Evolutionary conservation across 2,888 invertebrate genomes (phyloP).

Genomic region (Sisyra terminalis): DNA sequence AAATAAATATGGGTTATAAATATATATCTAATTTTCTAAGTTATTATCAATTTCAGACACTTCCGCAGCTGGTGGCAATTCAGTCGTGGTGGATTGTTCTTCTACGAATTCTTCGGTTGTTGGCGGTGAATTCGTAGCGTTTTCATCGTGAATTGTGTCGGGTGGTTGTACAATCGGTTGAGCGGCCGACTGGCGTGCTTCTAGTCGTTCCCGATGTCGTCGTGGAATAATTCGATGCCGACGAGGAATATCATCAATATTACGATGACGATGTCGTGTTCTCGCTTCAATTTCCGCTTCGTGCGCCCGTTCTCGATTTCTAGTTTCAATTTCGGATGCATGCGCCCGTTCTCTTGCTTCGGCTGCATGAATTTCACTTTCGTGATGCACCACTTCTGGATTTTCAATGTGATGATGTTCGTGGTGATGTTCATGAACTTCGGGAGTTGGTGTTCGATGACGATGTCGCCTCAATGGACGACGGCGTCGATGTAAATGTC

Average conservation of each 20-base stretch:
- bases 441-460: too few relatives aligned
- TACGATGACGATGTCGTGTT: too few relatives aligned
- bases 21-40: background rate
- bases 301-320: background rate
- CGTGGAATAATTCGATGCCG: background rate
- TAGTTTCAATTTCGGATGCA: too few relatives aligned
- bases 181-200: background rate
- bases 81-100: background rate
- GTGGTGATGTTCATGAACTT: too few relatives aligned
- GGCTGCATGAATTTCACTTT: background rate
- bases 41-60: background rate
- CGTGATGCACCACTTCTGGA: too few relatives aligned
- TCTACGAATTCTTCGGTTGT: background rate
- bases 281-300: too few relatives aligned
- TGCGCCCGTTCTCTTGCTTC: background rate
- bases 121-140: background rate
- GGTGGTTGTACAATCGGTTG: background rate
- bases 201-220: background rate
- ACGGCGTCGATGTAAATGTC: background rate
- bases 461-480: background rate
- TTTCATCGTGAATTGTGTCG: background rate
- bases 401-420: too few relatives aligned
- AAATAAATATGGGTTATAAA: background rate
- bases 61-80: background rate
- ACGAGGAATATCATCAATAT: too few relatives aligned